Evolutionary conservation across 2,888 invertebrate genomes (phyloP).

Genomic region (Rhaphigaster nebulosa): DNA sequence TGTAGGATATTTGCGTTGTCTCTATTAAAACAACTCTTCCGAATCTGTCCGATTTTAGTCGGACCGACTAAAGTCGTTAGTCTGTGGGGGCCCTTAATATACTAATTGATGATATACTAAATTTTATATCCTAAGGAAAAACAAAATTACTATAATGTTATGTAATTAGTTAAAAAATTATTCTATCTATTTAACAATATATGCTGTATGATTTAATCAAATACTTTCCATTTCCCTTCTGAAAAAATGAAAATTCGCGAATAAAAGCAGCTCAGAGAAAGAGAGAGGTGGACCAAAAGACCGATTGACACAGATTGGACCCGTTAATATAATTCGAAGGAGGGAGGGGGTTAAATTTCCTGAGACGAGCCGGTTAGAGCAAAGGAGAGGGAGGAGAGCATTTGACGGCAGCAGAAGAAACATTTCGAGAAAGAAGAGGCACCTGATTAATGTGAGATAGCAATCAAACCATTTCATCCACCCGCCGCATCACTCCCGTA

Average conservation of each 20-base stretch:
- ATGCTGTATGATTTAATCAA: background rate
- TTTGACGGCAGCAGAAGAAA: slow-evolving; percentile 41
- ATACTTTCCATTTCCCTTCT: background rate
- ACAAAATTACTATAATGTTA: too few relatives aligned
- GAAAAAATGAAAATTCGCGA: background rate
- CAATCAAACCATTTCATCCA: slow-evolving; percentile 49
- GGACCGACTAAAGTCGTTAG: too few relatives aligned
- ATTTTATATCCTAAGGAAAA: too few relatives aligned
- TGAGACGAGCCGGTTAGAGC: background rate
- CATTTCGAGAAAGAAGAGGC: slow-evolving; percentile 30
- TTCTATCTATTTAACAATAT: background rate
- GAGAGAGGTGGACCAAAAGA: background rate
- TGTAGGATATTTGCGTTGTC: too few relatives aligned
- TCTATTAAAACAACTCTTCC: too few relatives aligned
- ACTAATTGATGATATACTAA: too few relatives aligned
- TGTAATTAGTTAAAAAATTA: background rate
- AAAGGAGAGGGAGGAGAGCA: background rate
- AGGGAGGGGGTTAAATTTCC: slow-evolving; percentile 40
- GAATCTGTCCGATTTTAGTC: too few relatives aligned
- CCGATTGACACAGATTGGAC: slow-evolving; percentile 31
- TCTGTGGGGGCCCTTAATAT: too few relatives aligned
- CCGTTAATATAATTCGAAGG: slow-evolving; percentile 32
- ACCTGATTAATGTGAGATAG: slow-evolving; percentile 42
- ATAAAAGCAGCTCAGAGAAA: background rate
- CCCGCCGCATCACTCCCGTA: background rate